These are phyloP conservation scores for Lypha dubia DNA, from an alignment of 2,888 invertebrate genomes.

Conservation along the genomic window DNA sequence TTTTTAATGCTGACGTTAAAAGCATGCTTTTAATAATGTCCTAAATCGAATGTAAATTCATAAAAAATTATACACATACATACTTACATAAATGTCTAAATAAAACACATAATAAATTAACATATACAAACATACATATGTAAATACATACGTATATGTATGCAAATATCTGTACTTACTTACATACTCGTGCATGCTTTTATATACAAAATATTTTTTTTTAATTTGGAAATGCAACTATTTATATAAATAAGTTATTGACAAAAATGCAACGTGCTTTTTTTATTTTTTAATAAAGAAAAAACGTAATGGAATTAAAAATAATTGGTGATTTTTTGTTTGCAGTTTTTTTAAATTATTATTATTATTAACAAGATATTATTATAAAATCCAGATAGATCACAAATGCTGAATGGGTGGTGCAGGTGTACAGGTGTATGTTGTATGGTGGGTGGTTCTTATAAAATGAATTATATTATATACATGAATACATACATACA, in stretches of 20 bases:
- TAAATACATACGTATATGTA: neutral
- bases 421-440: constrained; percentile 9
- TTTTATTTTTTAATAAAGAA: constrained; percentile 44
- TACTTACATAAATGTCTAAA: constrained; percentile 1
- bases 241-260: constrained; percentile 31
- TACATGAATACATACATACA: neutral
- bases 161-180: neutral
- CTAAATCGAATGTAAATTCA: constrained; percentile 27
- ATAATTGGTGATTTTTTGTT: constrained; percentile 72
- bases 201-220: neutral
- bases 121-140: neutral
- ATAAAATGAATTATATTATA: constrained; percentile 19
- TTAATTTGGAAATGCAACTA: constrained; percentile 35
- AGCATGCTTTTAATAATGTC: constrained; percentile 43
- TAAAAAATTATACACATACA: constrained; percentile 21
- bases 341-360: constrained; percentile 41
- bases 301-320: constrained; percentile 52
- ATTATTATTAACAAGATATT: constrained; percentile 61
- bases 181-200: neutral
- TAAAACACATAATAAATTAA: constrained; percentile 36
- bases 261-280: constrained; percentile 59
- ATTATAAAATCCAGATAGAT: constrained; percentile 35
- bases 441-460: no score
- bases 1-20: neutral
- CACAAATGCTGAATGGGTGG: neutral